Conservation (phyloP, 37 sponge, comb jelly and placozoan species). For the Geodia barretti region DNA sequence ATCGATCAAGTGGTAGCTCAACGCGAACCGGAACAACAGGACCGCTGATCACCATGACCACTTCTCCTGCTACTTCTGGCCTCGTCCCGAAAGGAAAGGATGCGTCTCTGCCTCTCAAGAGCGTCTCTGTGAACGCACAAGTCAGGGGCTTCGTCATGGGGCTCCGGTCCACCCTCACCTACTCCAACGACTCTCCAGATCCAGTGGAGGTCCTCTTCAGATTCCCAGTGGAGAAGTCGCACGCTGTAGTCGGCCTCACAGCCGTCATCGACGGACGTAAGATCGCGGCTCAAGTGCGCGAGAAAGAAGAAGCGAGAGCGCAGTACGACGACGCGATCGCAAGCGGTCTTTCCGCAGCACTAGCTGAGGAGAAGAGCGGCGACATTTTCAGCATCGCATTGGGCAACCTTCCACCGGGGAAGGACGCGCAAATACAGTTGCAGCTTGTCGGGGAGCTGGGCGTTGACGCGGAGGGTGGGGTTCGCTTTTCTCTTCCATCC, state of each 20-base stretch:
- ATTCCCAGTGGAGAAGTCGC: conserved; percentile 55
- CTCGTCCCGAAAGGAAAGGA: background rate
- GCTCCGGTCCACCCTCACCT: conserved; percentile 33
- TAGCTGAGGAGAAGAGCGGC: conserved; percentile 56
- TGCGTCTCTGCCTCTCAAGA: background rate
- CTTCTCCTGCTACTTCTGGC: background rate
- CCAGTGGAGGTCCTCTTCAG: conserved; percentile 54
- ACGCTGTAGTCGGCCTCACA: conserved; percentile 50
- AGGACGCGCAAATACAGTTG: conserved; percentile 47
- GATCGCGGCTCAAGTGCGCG: conserved; percentile 55
- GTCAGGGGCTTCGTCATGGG: conserved; percentile 38
- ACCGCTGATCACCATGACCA: no score
- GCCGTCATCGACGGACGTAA: conserved; percentile 60
- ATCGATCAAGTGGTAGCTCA: no score
- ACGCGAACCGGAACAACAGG: no score
- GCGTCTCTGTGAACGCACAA: conserved; percentile 1
- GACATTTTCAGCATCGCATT: conserved; percentile 67
- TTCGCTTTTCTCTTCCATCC: conserved; percentile 53
- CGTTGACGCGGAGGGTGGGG: conserved; percentile 40
- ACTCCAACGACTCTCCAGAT: conserved; percentile 42
- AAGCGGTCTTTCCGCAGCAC: conserved; percentile 59
- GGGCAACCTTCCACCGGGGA: conserved; percentile 67
- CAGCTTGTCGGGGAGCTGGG: conserved; percentile 51
- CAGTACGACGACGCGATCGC: conserved; percentile 65
- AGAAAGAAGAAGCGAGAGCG: conserved; percentile 57